A percentile compares a stretch with the other conserved stretches of the same genome.
Evolutionary conservation across 2,113 vertebrate genomes (phyloP).

Genomic region (Sinocyclocheilus grahami): DNA sequence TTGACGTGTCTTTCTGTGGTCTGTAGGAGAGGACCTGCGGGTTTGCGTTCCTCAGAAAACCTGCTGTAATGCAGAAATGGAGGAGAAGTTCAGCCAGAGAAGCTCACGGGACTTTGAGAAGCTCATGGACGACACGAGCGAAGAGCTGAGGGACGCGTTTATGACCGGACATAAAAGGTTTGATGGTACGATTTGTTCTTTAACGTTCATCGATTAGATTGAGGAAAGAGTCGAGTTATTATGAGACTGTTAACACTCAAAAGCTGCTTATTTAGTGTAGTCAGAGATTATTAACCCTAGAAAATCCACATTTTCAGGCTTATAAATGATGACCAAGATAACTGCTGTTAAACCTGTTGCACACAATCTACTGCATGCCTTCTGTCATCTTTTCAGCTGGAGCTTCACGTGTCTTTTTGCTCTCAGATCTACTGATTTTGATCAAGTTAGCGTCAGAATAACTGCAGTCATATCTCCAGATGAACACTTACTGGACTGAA

Average conservation of each 20-base stretch:
- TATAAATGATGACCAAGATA: too few species aligned
- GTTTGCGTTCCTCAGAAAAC: slow-evolving; percentile 90
- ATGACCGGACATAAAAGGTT: slow-evolving; percentile 91
- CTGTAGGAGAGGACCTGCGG: slow-evolving; percentile 86
- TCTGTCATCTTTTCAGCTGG: too few species aligned
- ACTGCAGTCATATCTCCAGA: too few species aligned
- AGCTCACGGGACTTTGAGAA: slow-evolving; percentile 93
- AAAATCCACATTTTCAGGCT: too few species aligned
- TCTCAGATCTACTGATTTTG: too few species aligned
- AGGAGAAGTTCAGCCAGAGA: slow-evolving; percentile 87
- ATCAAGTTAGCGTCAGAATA: too few species aligned
- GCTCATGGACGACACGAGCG: slow-evolving; percentile 86
- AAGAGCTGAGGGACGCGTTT: slow-evolving; percentile 89
- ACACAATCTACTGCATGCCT: too few species aligned
- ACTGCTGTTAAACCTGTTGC: too few species aligned
- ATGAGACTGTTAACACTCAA: too few species aligned
- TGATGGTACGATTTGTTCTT: slow-evolving; percentile 81
- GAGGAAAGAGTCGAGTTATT: neutral
- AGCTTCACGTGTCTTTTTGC: too few species aligned
- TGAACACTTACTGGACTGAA: too few species aligned
- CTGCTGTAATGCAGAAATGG: slow-evolving; percentile 93
- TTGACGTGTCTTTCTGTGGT: neutral
- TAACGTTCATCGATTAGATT: neutral
- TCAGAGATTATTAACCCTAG: neutral
- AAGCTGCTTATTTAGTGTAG: too few species aligned